Conservation (phyloP, 2,888 invertebrate species). For the Chymomyza fuscimana region DNA sequence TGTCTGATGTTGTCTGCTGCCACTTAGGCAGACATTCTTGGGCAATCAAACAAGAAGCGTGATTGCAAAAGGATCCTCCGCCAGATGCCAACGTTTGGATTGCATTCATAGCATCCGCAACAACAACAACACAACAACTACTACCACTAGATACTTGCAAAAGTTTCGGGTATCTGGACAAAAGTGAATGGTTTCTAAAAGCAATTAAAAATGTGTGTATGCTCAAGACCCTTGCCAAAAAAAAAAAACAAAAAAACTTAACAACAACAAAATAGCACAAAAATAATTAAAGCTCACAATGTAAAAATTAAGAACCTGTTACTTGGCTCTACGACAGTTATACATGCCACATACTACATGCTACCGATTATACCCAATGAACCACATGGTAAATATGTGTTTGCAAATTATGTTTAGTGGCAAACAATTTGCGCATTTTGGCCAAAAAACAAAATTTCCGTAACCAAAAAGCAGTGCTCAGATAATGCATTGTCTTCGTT, state of each 20-base stretch:
- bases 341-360: constrained; percentile 28
- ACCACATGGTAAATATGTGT: background rate
- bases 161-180: background rate
- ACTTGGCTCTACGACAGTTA: constrained; percentile 12
- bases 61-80: constrained; percentile 63
- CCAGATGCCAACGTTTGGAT: background rate
- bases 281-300: background rate
- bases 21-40: constrained; percentile 41
- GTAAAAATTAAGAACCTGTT: constrained; percentile 50
- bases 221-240: constrained; percentile 46
- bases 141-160: background rate
- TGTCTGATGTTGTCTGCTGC: background rate
- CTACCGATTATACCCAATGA: constrained; percentile 8
- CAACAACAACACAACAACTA: constrained; percentile 12
- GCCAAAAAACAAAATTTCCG: background rate
- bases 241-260: constrained; percentile 4
- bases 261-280: background rate
- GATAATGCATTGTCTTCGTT: background rate
- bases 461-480: background rate
- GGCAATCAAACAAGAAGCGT: constrained; percentile 45
- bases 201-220: constrained; percentile 53
- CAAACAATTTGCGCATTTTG: background rate
- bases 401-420: background rate
- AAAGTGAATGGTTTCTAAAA: constrained; percentile 60
- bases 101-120: constrained; percentile 4